These are phyloP conservation scores for Drosophila mercatorum DNA, from an alignment of 2,888 invertebrate species.

Conservation along the genomic window DNA sequence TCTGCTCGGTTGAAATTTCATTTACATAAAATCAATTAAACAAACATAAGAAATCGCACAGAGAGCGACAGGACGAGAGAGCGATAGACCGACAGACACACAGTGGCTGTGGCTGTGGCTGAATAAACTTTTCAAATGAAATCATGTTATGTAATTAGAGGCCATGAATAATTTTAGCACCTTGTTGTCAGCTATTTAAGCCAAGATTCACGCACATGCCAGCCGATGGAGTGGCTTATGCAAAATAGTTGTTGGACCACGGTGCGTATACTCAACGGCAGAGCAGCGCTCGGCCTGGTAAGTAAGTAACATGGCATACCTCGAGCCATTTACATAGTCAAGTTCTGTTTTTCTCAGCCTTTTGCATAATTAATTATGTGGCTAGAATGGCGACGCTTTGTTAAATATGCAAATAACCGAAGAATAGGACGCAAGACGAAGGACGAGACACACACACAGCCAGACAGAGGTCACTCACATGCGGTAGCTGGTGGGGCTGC, in stretches of 20 bases:
- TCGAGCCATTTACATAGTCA: conserved; percentile 55
- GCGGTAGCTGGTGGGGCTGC: conserved; percentile 9
- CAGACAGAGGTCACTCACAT: conserved; percentile 68
- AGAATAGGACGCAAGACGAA: conserved; percentile 44
- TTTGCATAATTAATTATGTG: conserved; percentile 80
- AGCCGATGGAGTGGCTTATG: conserved; percentile 69
- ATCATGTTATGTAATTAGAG: conserved; percentile 80
- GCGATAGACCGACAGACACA: not conserved
- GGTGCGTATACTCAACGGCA: conserved; percentile 61
- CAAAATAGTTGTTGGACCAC: conserved; percentile 64
- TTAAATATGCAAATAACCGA: conserved; percentile 75
- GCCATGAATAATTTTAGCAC: conserved; percentile 81
- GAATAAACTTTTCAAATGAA: conserved; percentile 63
- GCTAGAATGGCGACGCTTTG: conserved; percentile 67
- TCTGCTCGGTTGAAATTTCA: conserved; percentile 49
- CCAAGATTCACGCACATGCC: conserved; percentile 41
- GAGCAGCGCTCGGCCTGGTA: not conserved
- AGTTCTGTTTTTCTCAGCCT: conserved; percentile 58
- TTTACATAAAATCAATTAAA: conserved; percentile 80
- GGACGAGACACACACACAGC: conserved; percentile 24
- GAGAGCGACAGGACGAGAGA: not conserved
- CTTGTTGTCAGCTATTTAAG: conserved; percentile 70
- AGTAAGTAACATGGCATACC: conserved; percentile 22
- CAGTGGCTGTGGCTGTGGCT: conserved; percentile 11
- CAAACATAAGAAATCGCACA: conserved; percentile 41